These are phyloP conservation scores for Flexamia atlantica DNA, from an alignment of 2,888 invertebrate species.

Conservation along the genomic window DNA sequence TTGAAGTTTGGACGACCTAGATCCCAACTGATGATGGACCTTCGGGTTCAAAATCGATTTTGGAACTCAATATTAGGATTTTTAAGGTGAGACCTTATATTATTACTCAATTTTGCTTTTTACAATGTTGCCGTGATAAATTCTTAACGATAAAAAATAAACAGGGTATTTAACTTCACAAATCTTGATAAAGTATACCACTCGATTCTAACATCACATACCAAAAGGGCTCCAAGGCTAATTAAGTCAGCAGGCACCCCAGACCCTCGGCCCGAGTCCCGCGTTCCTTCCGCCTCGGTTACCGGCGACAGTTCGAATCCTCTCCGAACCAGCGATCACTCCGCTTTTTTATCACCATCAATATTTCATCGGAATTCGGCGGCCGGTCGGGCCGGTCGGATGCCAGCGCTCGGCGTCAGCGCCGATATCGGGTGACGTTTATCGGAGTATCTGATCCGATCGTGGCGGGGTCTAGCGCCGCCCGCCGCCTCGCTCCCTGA, in stretches of 20 bases:
- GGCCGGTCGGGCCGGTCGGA: neutral
- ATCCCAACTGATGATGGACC: no score
- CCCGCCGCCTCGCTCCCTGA: neutral
- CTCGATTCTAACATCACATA: no score
- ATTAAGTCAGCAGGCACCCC: neutral
- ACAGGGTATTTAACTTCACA: no score
- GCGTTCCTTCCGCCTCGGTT: neutral
- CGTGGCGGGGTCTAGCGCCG: neutral
- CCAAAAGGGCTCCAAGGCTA: no score
- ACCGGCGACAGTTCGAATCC: neutral
- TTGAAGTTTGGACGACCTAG: no score
- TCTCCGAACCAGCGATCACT: neutral
- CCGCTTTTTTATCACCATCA: slow-evolving; percentile 27
- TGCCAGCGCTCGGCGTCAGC: neutral
- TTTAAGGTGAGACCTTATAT: no score
- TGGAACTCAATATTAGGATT: no score
- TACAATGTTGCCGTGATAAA: no score
- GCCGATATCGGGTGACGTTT: neutral
- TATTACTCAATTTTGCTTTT: no score
- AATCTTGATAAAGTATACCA: no score
- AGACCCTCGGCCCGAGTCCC: neutral
- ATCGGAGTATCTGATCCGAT: neutral
- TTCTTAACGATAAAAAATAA: no score
- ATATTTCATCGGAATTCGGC: slow-evolving; percentile 38
- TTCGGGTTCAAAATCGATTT: no score